phyloP scores from a whole-genome alignment of 2,113 vertebrate species.

The Perca schrenkii region DNA sequence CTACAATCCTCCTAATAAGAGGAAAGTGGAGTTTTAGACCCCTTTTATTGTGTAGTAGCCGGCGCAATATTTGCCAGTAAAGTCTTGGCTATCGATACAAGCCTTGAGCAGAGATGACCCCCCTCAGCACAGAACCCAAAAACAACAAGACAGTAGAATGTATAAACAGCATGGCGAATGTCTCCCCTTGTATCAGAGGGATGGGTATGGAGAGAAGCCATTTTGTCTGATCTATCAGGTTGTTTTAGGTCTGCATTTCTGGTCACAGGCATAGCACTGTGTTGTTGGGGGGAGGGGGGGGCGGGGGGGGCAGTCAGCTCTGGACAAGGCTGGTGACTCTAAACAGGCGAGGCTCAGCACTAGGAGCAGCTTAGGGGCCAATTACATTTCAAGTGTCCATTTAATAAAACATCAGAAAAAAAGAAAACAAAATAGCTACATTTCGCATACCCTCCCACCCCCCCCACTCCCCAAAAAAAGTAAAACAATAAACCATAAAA shows the following conservation, averaged over 20 bases:
- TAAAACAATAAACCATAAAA: conserved; percentile 59
- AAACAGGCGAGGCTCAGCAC: conserved; percentile 76
- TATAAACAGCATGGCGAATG: not conserved
- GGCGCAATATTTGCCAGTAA: conserved; percentile 71
- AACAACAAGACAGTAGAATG: conserved; percentile 1
- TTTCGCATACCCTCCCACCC: conserved; percentile 24
- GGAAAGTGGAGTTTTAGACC: conserved; percentile 71
- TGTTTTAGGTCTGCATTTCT: not conserved
- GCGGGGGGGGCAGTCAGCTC: conserved; percentile 43
- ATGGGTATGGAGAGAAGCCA: not conserved
- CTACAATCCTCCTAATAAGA: conserved; percentile 59
- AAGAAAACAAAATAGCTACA: conserved; percentile 70
- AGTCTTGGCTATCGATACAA: conserved; percentile 56
- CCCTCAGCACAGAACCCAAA: conserved; percentile 11
- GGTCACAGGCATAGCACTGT: not conserved
- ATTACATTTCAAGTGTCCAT: conserved; percentile 81
- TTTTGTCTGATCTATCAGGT: not conserved
- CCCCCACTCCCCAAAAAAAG: not conserved
- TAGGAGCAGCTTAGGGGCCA: conserved; percentile 76
- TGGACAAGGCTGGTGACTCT: conserved; percentile 61
- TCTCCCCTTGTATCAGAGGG: not conserved
- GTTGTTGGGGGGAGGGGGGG: conserved; percentile 31
- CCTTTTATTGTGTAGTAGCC: conserved; percentile 69
- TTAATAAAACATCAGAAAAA: conserved; percentile 61
- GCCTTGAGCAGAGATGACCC: conserved; percentile 48